Conservation (phyloP, 2,113 vertebrate species). For the Pluvianellus socialis region DNA sequence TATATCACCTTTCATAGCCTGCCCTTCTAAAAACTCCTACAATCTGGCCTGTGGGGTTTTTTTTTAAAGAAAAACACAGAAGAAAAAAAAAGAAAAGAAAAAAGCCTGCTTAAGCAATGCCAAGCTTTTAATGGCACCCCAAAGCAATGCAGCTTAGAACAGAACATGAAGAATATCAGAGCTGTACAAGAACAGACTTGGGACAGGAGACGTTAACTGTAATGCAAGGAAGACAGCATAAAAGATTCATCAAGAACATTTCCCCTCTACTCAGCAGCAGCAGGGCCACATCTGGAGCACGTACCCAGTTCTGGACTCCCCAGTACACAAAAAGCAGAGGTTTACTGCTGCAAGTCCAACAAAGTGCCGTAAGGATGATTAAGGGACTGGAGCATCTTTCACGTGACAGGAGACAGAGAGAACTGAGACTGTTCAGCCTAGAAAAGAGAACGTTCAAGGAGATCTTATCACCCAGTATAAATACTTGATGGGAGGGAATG, state of each 20-base stretch:
- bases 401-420: neutral
- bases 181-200: neutral
- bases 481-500: neutral
- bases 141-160: neutral
- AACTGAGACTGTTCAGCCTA: neutral
- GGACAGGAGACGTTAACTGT: neutral
- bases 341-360: neutral
- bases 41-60: neutral
- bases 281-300: neutral
- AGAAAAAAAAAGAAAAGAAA: neutral
- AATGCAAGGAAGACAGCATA: neutral
- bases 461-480: neutral
- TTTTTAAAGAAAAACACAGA: too few relatives aligned
- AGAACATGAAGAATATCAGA: neutral
- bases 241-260: neutral
- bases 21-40: neutral
- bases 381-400: neutral
- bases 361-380: neutral
- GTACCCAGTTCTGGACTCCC: neutral
- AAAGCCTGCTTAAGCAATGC: neutral
- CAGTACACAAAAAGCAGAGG: rapidly evolving
- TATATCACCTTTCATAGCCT: neutral
- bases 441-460: neutral
- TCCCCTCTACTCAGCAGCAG: neutral
- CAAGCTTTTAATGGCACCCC: neutral